Evolutionary conservation across 2,888 invertebrate species (phyloP).

Genomic region (Elaeidobius kamerunicus): DNA sequence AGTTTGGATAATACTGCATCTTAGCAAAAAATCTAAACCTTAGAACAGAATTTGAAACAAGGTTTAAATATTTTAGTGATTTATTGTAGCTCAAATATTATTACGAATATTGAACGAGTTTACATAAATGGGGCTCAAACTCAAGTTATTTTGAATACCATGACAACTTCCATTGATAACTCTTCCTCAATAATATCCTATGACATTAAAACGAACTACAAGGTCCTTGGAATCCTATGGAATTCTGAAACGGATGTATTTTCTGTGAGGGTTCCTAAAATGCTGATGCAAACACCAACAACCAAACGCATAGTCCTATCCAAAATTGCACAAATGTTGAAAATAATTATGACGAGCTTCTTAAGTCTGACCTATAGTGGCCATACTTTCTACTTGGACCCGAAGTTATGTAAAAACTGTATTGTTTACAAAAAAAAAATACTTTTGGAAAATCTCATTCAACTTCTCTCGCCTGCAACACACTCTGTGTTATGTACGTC

Average conservation of each 20-base stretch:
- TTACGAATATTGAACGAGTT: too few relatives aligned
- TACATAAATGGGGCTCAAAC: too few relatives aligned
- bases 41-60: too few relatives aligned
- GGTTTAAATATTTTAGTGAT: too few relatives aligned
- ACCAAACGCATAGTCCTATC: constrained; percentile 4
- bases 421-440: background rate
- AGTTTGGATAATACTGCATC: too few relatives aligned
- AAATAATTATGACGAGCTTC: background rate
- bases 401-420: background rate
- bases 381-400: too few relatives aligned
- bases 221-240: constrained; percentile 1
- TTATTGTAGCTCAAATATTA: too few relatives aligned
- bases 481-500: background rate
- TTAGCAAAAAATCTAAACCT: too few relatives aligned
- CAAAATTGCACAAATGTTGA: constrained; percentile 1
- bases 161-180: too few relatives aligned
- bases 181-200: too few relatives aligned
- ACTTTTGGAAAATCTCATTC: background rate
- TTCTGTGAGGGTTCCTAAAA: background rate
- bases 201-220: background rate
- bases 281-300: background rate
- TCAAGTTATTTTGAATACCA: too few relatives aligned
- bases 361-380: background rate
- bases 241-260: constrained; percentile 1
- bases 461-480: background rate